Base-by-base conservation (phyloP, 2,113 vertebrate species). In the Dicentrarchus labrax region DNA sequence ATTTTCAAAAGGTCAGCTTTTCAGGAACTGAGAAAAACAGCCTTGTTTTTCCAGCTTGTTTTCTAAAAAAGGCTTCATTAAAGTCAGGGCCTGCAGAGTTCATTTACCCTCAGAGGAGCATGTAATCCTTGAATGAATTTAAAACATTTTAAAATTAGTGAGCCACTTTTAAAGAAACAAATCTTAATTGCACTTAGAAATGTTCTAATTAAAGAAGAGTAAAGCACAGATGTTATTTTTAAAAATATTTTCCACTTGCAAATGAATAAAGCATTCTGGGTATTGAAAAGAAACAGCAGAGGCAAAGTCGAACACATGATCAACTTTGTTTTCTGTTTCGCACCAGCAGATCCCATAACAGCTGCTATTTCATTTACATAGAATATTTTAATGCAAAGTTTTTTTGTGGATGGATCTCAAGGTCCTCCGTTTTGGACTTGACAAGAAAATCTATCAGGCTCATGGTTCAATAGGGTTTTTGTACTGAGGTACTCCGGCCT, bases 1-100 rank as follows among this genome's bases (percentile, higher is more conserved):
- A 76, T 79, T 80, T 70, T 85, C n/a, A 69, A 88, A 91, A 86
- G 88, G 88, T 91, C 87, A 83, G 70, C 51, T 60, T 16, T 78
- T 78, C 48, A 56, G 45, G 38, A 76, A 61, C 41, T 11, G 53
- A 76, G 75, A 70, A 73, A 81, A 84, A 66, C 54, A 66, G 22
- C 39, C 50, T 59, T 24, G 60, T 75, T 72, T 57, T 70, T 39
- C 30, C 30, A 15, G 22, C 38, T 38, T 83, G 9, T 75, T 57
- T 59, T 70, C 36, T 4, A 3, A 10, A 36, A 76, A 72, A 13
- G 47, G 7, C 53, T 78, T 88, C 45, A 83, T 83, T 84, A 81
- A 81, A 56, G 12, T 30, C 4, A 0, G 0, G 8, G 17, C 8
- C 17, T 64, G 51, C 3, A n/a, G 24, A 61, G 19, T 12, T 76